phyloP scores from a whole-genome alignment of 1,140 invertebrate species.

The Himalopsyche phryganea region DNA sequence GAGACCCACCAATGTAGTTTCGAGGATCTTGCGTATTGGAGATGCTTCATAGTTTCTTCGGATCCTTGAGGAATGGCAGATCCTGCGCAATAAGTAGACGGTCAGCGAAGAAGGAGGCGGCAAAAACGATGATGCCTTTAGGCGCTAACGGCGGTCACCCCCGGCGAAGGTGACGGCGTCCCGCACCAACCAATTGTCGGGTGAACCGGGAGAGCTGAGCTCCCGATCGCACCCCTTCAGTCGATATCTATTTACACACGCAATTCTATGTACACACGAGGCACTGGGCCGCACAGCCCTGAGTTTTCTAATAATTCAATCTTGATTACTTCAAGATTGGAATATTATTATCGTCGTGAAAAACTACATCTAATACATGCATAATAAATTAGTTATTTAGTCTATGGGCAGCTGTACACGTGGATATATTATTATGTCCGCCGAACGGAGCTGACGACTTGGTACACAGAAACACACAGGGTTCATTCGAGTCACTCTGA shows the following conservation, averaged over 20 bases:
- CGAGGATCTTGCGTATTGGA: too few species aligned
- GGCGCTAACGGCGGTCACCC: slow-evolving; percentile 17
- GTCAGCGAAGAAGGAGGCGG: slow-evolving; percentile 10
- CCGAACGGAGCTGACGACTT: too few species aligned
- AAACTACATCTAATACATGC: slow-evolving; percentile 30
- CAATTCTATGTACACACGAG: slow-evolving; percentile 11
- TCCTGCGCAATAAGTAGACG: background rate
- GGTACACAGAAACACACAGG: too few species aligned
- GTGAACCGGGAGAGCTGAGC: slow-evolving; percentile 4
- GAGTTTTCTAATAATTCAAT: slow-evolving; percentile 10
- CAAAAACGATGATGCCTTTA: background rate
- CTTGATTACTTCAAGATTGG: too few species aligned
- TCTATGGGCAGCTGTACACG: slow-evolving; percentile 27
- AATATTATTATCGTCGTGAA: slow-evolving; percentile 23
- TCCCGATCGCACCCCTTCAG: background rate
- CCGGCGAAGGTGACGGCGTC: background rate
- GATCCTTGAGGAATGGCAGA: too few species aligned
- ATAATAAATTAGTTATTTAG: slow-evolving; percentile 34
- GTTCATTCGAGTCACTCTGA: too few species aligned
- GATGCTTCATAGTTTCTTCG: too few species aligned
- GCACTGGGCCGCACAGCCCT: slow-evolving; percentile 31
- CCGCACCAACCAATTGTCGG: too few species aligned
- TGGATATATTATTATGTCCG: too few species aligned
- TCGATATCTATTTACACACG: slow-evolving; percentile 20
- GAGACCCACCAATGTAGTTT: too few species aligned